Evolutionary conservation across 2,113 vertebrate genomes (phyloP).

Genomic region (Dasyornis broadbenti): DNA sequence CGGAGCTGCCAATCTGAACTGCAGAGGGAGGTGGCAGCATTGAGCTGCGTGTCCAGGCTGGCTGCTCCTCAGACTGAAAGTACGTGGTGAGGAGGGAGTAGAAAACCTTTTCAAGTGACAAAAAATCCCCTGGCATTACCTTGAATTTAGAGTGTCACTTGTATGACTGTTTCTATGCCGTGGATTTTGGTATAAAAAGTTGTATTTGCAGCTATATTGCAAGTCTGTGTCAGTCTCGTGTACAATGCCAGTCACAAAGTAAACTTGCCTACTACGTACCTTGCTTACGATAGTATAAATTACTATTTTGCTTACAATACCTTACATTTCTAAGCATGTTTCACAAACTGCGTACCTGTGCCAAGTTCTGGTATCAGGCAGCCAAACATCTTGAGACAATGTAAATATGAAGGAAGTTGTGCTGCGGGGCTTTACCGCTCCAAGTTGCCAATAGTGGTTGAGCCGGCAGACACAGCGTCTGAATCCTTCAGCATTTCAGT

Average conservation of each 20-base stretch:
- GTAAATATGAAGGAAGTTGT: background rate
- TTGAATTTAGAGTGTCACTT: background rate
- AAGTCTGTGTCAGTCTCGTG: background rate
- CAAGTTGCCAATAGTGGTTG: background rate
- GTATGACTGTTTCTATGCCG: background rate
- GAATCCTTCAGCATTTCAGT: background rate
- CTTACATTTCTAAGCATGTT: background rate
- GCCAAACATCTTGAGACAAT: background rate
- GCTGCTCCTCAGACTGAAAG: background rate
- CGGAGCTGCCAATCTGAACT: background rate
- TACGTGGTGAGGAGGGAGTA: background rate
- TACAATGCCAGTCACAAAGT: background rate
- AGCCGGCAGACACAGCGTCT: background rate
- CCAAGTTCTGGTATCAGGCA: background rate
- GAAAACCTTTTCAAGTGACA: background rate
- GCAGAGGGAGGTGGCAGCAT: conserved; percentile 65
- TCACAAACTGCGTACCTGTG: background rate
- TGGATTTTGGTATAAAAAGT: background rate
- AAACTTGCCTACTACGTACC: background rate
- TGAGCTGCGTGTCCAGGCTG: background rate
- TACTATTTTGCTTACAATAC: background rate
- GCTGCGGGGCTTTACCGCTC: background rate
- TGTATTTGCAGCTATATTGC: background rate
- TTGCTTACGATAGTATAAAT: background rate
- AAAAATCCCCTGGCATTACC: background rate